A percentile compares a stretch with the other conserved stretches of the same genome.
These are phyloP conservation scores for Karalla daura DNA, from an alignment of 2,797 vertebrate species.

Conservation along the genomic window DNA sequence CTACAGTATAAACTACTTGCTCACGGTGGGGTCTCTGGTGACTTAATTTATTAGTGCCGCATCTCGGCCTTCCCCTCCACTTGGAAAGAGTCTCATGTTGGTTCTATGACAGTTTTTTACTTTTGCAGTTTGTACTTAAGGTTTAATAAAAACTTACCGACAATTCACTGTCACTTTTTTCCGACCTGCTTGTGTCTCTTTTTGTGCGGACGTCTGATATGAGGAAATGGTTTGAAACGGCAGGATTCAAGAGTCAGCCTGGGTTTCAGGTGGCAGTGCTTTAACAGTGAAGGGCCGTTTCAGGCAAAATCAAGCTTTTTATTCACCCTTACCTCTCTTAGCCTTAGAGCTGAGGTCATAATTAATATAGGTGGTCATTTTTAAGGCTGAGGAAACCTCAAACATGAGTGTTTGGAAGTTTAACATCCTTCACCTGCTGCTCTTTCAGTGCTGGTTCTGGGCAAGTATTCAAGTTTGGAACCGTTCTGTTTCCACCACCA, in stretches of 20 bases:
- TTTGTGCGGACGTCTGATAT: constrained; percentile 14
- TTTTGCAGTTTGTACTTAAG: constrained; percentile 99
- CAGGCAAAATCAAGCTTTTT: background rate
- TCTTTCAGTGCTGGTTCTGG: too few species aligned
- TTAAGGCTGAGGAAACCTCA: too few species aligned
- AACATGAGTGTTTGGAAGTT: too few species aligned
- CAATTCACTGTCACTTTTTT: constrained; percentile 84
- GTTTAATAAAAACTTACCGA: constrained; percentile 98
- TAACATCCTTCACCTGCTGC: too few species aligned
- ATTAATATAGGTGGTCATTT: too few species aligned
- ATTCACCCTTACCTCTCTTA: too few species aligned
- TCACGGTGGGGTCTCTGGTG: constrained; percentile 92
- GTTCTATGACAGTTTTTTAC: constrained; percentile 98
- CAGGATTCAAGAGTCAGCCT: background rate
- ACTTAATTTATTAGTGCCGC: constrained; percentile 99
- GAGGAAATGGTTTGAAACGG: background rate
- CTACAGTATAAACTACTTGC: constrained; percentile 94
- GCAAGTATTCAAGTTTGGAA: too few species aligned
- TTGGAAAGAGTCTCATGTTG: constrained; percentile 94
- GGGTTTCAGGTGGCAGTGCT: background rate
- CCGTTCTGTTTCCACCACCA: too few species aligned
- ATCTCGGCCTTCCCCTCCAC: constrained; percentile 90
- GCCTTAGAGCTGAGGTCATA: too few species aligned
- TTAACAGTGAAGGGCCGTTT: background rate
- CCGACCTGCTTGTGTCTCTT: constrained; percentile 48